Percentiles rank a stretch among this genome's conserved stretches.
These are phyloP conservation scores for Helleia helle DNA, from an alignment of 2,888 invertebrate species.

Conservation along the genomic window DNA sequence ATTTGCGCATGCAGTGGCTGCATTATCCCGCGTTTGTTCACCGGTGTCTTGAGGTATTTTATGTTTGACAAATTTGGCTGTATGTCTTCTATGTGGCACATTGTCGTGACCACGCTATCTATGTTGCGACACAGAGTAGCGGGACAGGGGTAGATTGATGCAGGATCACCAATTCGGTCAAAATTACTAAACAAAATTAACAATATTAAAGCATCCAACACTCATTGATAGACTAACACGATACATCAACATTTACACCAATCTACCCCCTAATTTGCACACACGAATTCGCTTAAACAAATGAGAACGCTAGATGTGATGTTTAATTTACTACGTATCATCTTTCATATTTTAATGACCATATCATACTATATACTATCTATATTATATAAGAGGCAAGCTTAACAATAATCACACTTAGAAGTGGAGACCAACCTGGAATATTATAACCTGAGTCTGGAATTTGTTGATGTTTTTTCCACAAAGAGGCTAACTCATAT, in stretches of 20 bases:
- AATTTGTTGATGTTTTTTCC: too few species aligned
- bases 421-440: too few species aligned
- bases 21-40: slow-evolving; percentile 66
- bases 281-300: slow-evolving; percentile 12
- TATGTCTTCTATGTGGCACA: slow-evolving; percentile 63
- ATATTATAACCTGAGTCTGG: too few species aligned
- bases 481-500: too few species aligned
- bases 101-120: slow-evolving; percentile 51
- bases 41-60: slow-evolving; percentile 62
- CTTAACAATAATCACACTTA: too few species aligned
- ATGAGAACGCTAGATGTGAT: slow-evolving; percentile 1
- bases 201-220: slow-evolving; percentile 3
- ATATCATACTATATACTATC: too few species aligned
- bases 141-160: slow-evolving; percentile 57
- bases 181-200: slow-evolving; percentile 3
- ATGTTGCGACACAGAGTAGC: slow-evolving; percentile 51
- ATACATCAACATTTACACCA: slow-evolving; percentile 31
- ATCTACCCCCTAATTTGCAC: slow-evolving; percentile 44
- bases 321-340: slow-evolving; percentile 1
- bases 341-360: neutral
- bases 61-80: slow-evolving; percentile 53
- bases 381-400: too few species aligned
- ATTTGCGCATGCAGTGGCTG: slow-evolving; percentile 70
- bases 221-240: slow-evolving; percentile 6
- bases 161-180: slow-evolving; percentile 19